phyloP scores from a whole-genome alignment of 2,888 invertebrate species.

The Zonitis immaculata region DNA sequence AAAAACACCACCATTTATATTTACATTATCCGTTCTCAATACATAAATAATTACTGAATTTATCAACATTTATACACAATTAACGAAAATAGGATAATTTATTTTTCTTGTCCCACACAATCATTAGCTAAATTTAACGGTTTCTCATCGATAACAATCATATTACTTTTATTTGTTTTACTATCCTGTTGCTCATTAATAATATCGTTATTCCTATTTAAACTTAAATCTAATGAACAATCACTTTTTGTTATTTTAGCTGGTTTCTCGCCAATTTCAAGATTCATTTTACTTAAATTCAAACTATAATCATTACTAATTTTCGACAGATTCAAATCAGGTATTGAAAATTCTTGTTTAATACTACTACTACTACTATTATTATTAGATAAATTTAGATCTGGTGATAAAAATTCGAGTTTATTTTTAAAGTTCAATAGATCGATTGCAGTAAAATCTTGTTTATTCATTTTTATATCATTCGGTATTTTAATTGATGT shows the following conservation, averaged over 20 bases:
- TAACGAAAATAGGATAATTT: background rate
- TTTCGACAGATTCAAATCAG: constrained; percentile 50
- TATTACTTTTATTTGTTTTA: constrained; percentile 9
- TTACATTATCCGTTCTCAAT: too few species aligned
- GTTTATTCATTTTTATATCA: constrained; percentile 43
- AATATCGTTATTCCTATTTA: constrained; percentile 34
- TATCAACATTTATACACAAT: too few species aligned
- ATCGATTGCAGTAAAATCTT: constrained; percentile 51
- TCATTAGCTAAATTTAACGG: constrained; percentile 28
- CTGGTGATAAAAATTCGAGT: constrained; percentile 48
- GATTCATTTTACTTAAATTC: constrained; percentile 35
- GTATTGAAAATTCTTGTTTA: constrained; percentile 38
- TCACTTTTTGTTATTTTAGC: constrained; percentile 58
- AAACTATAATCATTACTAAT: constrained; percentile 40
- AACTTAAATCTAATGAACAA: constrained; percentile 51
- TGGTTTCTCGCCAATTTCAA: constrained; percentile 49
- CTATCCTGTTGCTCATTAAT: constrained; percentile 11
- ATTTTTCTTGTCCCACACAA: constrained; percentile 1
- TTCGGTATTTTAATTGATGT: constrained; percentile 41
- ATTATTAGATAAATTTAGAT: constrained; percentile 38
- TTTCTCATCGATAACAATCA: constrained; percentile 14
- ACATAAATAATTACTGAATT: too few species aligned
- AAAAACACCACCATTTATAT: too few species aligned
- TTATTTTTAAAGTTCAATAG: constrained; percentile 50
- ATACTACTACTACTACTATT: constrained; percentile 23